Evolutionary conservation across 2,113 vertebrate species (phyloP), one percentile per base, ranked within the genome.

Genomic region (Pelodiscus sinensis): DNA sequence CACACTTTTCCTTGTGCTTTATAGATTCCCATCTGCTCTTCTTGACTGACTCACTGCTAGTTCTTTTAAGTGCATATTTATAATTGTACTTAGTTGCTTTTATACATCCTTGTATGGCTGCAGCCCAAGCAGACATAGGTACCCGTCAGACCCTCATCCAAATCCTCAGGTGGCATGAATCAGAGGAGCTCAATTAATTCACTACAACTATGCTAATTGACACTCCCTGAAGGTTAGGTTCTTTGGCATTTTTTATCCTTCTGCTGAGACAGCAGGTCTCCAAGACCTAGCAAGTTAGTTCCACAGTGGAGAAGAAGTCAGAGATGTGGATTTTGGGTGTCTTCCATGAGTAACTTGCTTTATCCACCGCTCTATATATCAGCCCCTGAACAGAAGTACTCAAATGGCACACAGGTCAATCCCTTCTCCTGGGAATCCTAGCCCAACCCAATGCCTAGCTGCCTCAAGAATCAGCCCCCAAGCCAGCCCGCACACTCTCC

Each of bases 21-120:
- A 6, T 29, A 71, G 87, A 27, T 84, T 82, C 79, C 58, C 56
- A 75, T 44, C 38, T 25, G 35, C 38, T 75, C 22, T 50, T 14
- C 73, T 75, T 75, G 73, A 89, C 71, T 79, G 84, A 65, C 71
- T 85, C 84, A 83, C 62, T 25, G 73, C 86, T 89, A 58, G 3
- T 82, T 38, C 38, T 86, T 79, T 16, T 83, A 9, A 83, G 15
- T 9, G 22, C 8, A 54, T 35, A 50, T 1, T 1, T 25, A 50
- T 14, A 71, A 79, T 1, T 0, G 0, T 0, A 0, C 4, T 87
- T 38, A 5, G 77, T 22, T 91, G 35, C 68, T 83, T 79, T 52
- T 5, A 71, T 65, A 57, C 19, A 51, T 52, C n/a, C 19, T 68
- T 50, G 10, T 4, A 2, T 1, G 31, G 65, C 15, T 56, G 56